Evolutionary conservation across 2,888 invertebrate species (phyloP), one percentile per base, ranked within the genome.

Genomic region (Tryphoninae sp.): DNA sequence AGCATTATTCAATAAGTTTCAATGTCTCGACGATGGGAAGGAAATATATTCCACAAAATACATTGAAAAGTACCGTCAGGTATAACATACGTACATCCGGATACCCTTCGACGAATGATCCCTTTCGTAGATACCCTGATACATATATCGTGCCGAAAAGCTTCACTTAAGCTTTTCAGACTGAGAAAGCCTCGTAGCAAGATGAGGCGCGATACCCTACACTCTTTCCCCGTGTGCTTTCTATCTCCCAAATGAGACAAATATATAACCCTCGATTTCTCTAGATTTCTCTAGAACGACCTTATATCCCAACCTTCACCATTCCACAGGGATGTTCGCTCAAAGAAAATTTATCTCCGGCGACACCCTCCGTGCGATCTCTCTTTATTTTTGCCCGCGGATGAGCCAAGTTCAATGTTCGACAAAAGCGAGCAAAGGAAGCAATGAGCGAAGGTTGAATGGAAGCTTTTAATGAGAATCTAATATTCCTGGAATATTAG

Each of bases 261-360:
- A 67, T 61, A 51, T 68, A 68, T 68, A 76, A 16, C 51, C 53
- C 19, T 11, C 75, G 22, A 76, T 76, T 76, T 68, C 67, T 76
- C 67, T 33, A 51, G 67, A 33, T 67, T 68, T 40, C 19, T 33
- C 16, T 22, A 67, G 6, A 33, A 40, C 7, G 19, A 40, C 16
- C 11, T 49, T 68, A n/a, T 68, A 62, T 51, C n/a, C 40, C 19
- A 45, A 2, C 13, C 51, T 51, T 33, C 23, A 19, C 67, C 59
- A 49, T 74, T 74, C 40, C 59, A 11, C 49, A 22, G 59, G 49
- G 58, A 19, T 33, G 40, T 40, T 61, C 19, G 67, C 11, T 16
- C 67, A n/a, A 67, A 61, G 67, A 61, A 61, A 68, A 76, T 76
- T 76, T 76, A 76, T 76, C 68, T 53, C 19, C 68, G 61, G 22